These are phyloP conservation scores for Meandrina meandrites DNA, from an alignment of 92 coral and sea anemone genomes.

Conservation along the genomic window DNA sequence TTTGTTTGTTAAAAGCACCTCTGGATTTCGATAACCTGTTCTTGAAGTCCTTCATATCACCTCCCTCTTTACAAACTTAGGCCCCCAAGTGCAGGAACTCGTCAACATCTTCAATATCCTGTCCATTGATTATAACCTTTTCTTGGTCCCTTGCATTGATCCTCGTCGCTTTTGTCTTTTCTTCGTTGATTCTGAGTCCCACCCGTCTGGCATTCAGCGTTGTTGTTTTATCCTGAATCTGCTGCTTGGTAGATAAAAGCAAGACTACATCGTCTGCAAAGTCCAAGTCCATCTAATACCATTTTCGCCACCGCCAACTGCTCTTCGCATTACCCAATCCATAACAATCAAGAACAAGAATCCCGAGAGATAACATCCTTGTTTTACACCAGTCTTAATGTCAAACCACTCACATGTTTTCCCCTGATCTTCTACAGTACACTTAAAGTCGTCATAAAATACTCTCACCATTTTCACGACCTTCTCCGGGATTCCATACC, in stretches of 20 bases:
- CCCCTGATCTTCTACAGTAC: conserved; percentile 18
- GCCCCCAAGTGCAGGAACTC: no score
- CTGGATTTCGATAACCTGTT: no score
- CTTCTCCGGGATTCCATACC: conserved; percentile 46
- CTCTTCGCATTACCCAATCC: no score
- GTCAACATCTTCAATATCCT: no score
- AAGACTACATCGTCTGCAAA: conserved; percentile 36
- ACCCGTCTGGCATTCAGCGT: conserved; percentile 28
- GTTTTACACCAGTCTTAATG: conserved; percentile 35
- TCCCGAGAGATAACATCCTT: conserved; percentile 40
- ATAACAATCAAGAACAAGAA: conserved; percentile 35
- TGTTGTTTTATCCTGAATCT: conserved; percentile 26
- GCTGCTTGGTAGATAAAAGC: no score
- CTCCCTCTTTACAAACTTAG: no score
- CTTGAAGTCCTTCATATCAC: no score
- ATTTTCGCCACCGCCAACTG: conserved; percentile 37
- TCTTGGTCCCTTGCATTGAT: no score
- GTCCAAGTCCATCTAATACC: conserved; percentile 57
- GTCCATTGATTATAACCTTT: no score
- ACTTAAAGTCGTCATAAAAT: neutral
- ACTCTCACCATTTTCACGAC: conserved; percentile 11
- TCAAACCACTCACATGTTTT: conserved; percentile 24
- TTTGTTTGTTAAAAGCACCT: no score
- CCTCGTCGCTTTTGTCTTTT: conserved; percentile 51
- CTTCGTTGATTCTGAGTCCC: conserved; percentile 32